Evolutionary conservation across 2,888 invertebrate genomes (phyloP).

Genomic region (Cephus pulcher): DNA sequence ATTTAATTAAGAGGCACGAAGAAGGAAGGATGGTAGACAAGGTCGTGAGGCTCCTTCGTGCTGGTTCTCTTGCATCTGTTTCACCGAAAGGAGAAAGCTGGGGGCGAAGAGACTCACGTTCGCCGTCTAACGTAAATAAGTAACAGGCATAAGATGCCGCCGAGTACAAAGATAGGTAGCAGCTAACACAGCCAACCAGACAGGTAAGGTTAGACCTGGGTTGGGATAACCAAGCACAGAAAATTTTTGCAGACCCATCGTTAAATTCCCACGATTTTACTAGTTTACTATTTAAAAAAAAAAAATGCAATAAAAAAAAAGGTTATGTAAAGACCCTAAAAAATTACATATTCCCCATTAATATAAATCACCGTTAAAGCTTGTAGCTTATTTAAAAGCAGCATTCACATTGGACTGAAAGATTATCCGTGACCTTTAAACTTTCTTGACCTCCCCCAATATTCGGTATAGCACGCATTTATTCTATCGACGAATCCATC

Average conservation of each 20-base stretch:
- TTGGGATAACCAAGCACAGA: not conserved
- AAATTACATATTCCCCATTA: not conserved
- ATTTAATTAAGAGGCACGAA: slow-evolving; percentile 27
- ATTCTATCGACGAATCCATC: not conserved
- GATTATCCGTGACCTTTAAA: not conserved
- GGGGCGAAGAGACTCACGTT: not conserved
- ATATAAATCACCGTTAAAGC: not conserved
- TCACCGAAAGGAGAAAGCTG: slow-evolving; percentile 2
- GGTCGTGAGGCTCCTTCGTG: slow-evolving; percentile 6
- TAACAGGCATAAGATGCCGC: not conserved
- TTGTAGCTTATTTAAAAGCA: not conserved
- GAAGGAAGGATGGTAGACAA: slow-evolving; percentile 18
- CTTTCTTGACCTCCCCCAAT: not conserved
- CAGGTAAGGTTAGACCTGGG: not conserved
- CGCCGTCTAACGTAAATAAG: not conserved
- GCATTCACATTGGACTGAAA: not conserved
- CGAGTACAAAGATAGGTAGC: not conserved
- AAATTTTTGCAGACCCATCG: not conserved
- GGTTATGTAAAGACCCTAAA: not conserved
- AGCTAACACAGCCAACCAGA: not conserved
- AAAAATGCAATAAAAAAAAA: not conserved
- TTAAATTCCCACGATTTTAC: not conserved
- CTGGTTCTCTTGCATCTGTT: slow-evolving; percentile 3
- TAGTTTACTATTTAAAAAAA: no score
- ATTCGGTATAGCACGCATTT: not conserved